These are phyloP conservation scores for Cynoglossus semilaevis DNA, from an alignment of 2,113 vertebrate genomes.

Conservation along the genomic window DNA sequence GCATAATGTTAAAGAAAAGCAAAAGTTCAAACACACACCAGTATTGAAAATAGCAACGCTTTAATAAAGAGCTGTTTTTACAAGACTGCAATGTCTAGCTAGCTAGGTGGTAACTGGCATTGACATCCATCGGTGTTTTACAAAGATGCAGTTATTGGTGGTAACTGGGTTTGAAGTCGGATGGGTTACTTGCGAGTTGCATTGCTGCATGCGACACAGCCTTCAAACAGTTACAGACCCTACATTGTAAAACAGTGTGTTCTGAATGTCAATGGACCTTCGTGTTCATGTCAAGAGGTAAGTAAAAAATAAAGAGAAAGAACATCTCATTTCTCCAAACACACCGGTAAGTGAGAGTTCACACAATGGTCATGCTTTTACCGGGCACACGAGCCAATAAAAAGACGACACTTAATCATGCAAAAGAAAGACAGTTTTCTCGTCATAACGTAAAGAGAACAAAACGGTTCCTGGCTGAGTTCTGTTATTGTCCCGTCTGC, in stretches of 20 bases:
- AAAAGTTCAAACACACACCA: slow-evolving; percentile 71
- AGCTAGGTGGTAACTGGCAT: slow-evolving; percentile 68
- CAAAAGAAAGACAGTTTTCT: slow-evolving; percentile 69
- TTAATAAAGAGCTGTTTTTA: slow-evolving; percentile 75
- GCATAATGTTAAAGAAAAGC: slow-evolving; percentile 68
- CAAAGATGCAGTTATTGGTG: slow-evolving; percentile 53
- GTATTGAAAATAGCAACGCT: slow-evolving; percentile 76
- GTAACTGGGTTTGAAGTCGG: slow-evolving; percentile 71
- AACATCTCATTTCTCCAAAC: slow-evolving; percentile 70
- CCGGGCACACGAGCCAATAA: slow-evolving; percentile 76
- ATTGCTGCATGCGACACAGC: slow-evolving; percentile 67
- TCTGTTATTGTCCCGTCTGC: slow-evolving; percentile 69
- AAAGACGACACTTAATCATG: slow-evolving; percentile 78
- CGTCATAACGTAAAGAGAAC: slow-evolving; percentile 54
- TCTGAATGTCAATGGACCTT: slow-evolving; percentile 72
- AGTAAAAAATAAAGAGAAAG: slow-evolving; percentile 32
- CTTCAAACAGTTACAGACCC: slow-evolving; percentile 70
- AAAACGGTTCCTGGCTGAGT: slow-evolving; percentile 44
- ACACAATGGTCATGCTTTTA: slow-evolving; percentile 78
- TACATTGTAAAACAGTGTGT: slow-evolving; percentile 67
- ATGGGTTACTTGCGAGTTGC: slow-evolving; percentile 65
- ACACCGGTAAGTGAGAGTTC: slow-evolving; percentile 72
- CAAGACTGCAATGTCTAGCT: slow-evolving; percentile 75
- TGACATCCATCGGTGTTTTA: slow-evolving; percentile 73
- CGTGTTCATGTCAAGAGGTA: slow-evolving; percentile 69